Percentiles rank a stretch among this genome's conserved stretches.
phyloP scores from a whole-genome alignment of 2,888 invertebrate species.

The Parapristionchus giblindavisi region DNA sequence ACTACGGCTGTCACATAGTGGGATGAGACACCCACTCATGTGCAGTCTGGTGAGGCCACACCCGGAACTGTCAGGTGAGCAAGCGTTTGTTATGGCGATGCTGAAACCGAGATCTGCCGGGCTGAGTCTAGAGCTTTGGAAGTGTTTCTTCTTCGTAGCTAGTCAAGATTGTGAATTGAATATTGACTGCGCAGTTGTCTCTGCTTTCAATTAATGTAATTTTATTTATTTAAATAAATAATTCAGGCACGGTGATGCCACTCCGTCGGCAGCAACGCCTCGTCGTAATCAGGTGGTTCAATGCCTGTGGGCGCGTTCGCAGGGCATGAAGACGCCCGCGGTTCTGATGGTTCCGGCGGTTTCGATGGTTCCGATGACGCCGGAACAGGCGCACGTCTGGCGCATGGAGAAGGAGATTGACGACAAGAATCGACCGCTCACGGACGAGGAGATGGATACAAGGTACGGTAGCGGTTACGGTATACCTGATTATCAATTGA shows the following conservation, averaged over 20 bases:
- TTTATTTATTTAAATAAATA: no score
- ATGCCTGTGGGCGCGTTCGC: slow-evolving; percentile 81
- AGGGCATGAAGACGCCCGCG: slow-evolving; percentile 96
- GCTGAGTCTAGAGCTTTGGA: no score
- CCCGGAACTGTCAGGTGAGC: slow-evolving; percentile 77
- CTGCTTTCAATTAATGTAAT: no score
- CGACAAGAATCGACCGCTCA: slow-evolving; percentile 92
- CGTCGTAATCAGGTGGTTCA: slow-evolving; percentile 80
- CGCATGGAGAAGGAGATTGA: slow-evolving; percentile 87
- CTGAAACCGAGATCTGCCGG: no score
- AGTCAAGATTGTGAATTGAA: no score
- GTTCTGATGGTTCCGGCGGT: slow-evolving; percentile 85
- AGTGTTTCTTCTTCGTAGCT: no score
- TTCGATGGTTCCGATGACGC: slow-evolving; percentile 99
- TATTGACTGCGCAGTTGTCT: no score
- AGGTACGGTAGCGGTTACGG: not conserved
- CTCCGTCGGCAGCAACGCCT: slow-evolving; percentile 76
- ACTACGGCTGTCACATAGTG: slow-evolving; percentile 83
- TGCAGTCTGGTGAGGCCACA: slow-evolving; percentile 71
- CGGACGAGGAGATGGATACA: slow-evolving; percentile 95
- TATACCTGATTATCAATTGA: no score
- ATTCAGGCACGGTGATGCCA: slow-evolving; percentile 84
- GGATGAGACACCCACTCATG: slow-evolving; percentile 77
- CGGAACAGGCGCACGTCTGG: slow-evolving; percentile 76
- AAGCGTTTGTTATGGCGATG: no score